Percentiles rank a stretch among this genome's conserved stretches.
These are phyloP conservation scores for Drosophila pandora DNA, from an alignment of 1,140 invertebrate genomes.

Conservation along the genomic window DNA sequence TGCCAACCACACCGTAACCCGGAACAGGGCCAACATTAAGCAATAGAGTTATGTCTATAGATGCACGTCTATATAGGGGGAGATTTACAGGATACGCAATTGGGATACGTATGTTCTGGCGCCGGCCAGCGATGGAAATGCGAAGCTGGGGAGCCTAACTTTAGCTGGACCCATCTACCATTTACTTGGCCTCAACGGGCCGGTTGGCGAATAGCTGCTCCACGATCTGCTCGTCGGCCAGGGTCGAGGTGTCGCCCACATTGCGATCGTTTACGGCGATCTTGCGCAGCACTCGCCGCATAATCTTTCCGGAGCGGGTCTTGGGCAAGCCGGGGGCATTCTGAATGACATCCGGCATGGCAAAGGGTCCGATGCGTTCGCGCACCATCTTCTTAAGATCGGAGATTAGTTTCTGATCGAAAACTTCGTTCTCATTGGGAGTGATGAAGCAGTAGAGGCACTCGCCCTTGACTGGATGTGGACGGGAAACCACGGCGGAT, in stretches of 20 bases:
- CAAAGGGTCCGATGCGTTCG: slow-evolving; percentile 97
- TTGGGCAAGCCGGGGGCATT: slow-evolving; percentile 96
- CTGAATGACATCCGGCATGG: slow-evolving; percentile 97
- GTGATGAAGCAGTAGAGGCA: slow-evolving; percentile 98
- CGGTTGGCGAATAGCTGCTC: slow-evolving; percentile 90
- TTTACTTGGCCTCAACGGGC: slow-evolving; percentile 84
- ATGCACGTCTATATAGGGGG: slow-evolving; percentile 22
- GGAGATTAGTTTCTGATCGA: slow-evolving; percentile 88
- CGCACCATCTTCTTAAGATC: slow-evolving; percentile 94
- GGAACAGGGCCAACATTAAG: slow-evolving; percentile 50
- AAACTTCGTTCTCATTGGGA: slow-evolving; percentile 90
- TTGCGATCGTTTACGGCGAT: slow-evolving; percentile 94
- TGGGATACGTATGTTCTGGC: slow-evolving; percentile 24
- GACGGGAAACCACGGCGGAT: slow-evolving; percentile 96
- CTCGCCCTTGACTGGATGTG: slow-evolving; percentile 97
- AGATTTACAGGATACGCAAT: slow-evolving; percentile 72
- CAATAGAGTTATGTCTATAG: slow-evolving; percentile 34
- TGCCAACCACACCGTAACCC: slow-evolving; percentile 44
- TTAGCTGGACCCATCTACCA: slow-evolving; percentile 23
- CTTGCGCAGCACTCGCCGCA: slow-evolving; percentile 97
- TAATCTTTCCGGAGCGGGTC: slow-evolving; percentile 99
- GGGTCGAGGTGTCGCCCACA: slow-evolving; percentile 96
- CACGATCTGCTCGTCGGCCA: slow-evolving; percentile 94
- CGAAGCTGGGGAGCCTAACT: slow-evolving; percentile 25
- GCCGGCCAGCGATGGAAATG: slow-evolving; percentile 32